Conservation (phyloP, 1,140 invertebrate genomes). For the Scaptomyza montana region DNA sequence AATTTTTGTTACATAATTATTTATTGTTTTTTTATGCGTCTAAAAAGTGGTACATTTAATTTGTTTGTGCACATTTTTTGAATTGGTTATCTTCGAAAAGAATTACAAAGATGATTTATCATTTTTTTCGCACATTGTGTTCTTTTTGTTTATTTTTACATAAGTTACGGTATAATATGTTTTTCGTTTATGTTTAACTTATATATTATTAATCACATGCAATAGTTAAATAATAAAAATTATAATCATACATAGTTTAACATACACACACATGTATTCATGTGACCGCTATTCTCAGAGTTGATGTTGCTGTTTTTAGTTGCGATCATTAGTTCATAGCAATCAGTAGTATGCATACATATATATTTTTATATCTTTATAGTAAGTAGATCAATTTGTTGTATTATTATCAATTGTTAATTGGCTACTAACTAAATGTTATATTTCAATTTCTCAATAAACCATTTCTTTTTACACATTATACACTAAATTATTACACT, state of each 20-base stretch:
- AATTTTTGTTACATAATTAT: conserved; percentile 72
- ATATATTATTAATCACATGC: conserved; percentile 83
- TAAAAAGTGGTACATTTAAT: conserved; percentile 78
- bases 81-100: conserved; percentile 32
- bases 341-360: conserved; percentile 28
- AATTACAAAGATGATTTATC: conserved; percentile 29
- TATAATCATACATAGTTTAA: conserved; percentile 79
- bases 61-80: conserved; percentile 67
- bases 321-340: conserved; percentile 27
- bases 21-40: conserved; percentile 66
- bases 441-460: conserved; percentile 33
- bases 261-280: conserved; percentile 41
- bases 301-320: not conserved
- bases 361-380: conserved; percentile 24
- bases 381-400: conserved; percentile 52
- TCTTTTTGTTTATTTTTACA: conserved; percentile 63
- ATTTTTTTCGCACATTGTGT: conserved; percentile 5
- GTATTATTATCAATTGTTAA: conserved; percentile 62
- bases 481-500: conserved; percentile 74
- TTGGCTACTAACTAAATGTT: conserved; percentile 80
- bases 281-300: not conserved
- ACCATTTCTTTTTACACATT: conserved; percentile 75
- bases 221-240: conserved; percentile 83
- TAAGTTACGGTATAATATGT: conserved; percentile 81
- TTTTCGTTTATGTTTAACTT: conserved; percentile 77